These are phyloP conservation scores for Heterocephalus glaber DNA, from an alignment of 2,113 vertebrate species.

Conservation along the genomic window DNA sequence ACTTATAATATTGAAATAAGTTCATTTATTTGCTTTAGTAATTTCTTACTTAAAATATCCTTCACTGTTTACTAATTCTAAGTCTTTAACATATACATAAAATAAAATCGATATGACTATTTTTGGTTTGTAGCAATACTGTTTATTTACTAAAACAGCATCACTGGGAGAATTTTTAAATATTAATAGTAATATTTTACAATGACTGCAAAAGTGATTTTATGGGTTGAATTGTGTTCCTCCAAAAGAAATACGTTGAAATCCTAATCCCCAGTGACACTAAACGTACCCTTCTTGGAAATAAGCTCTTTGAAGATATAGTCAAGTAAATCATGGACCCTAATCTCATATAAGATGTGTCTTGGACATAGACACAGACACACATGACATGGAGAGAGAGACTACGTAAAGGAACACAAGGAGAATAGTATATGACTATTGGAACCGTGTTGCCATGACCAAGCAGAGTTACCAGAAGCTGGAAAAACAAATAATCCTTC, in stretches of 20 bases:
- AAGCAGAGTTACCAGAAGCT: neutral
- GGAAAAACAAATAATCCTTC: neutral
- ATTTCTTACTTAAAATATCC: constrained; percentile 11
- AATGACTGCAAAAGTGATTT: neutral
- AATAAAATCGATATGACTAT: neutral
- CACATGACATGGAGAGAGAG: neutral
- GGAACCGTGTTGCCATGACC: neutral
- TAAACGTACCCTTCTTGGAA: neutral
- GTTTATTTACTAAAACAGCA: neutral
- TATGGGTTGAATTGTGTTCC: neutral
- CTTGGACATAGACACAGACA: neutral
- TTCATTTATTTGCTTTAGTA: neutral
- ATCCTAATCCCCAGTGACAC: neutral
- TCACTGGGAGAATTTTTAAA: neutral
- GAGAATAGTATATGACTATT: neutral
- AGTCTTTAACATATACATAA: neutral
- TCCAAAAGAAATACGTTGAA: neutral
- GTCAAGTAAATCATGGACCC: neutral
- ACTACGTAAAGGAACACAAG: neutral
- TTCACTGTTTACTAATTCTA: neutral
- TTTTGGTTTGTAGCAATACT: neutral
- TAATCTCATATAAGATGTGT: neutral
- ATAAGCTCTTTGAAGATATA: neutral
- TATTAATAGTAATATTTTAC: neutral
- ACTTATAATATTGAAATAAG: neutral